Percentiles rank a stretch among this genome's conserved stretches.
Conservation (phyloP, 2,113 vertebrate genomes). For the Eudyptes chrysolophus region DNA sequence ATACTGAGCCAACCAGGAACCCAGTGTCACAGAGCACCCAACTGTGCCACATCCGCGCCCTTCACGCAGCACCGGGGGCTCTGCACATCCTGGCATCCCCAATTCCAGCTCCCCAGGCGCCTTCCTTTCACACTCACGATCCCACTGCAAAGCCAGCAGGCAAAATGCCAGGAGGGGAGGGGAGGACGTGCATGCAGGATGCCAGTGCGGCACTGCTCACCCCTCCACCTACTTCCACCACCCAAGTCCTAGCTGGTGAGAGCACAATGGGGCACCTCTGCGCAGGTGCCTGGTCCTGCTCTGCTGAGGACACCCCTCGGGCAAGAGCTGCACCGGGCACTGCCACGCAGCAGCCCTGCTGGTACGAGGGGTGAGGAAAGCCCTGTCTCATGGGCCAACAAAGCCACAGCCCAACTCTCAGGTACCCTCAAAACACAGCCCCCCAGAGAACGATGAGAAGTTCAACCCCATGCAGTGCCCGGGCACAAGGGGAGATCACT, state of each 20-base stretch:
- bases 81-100: neutral
- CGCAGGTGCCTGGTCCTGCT: neutral
- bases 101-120: rapidly evolving
- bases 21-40: neutral
- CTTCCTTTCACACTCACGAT: neutral
- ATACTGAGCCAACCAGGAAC: neutral
- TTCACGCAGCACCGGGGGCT: rapidly evolving
- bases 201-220: rapidly evolving
- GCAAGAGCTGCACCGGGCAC: neutral
- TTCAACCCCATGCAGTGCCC: neutral
- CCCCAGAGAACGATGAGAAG: neutral
- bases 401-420: neutral
- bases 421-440: neutral
- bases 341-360: neutral
- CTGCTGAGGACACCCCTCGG: rapidly evolving
- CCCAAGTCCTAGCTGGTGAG: neutral
- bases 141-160: neutral
- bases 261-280: neutral
- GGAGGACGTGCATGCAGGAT: rapidly evolving
- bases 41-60: rapidly evolving
- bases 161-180: neutral
- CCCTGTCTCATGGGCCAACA: neutral
- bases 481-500: neutral
- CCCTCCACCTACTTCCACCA: neutral
- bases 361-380: neutral